Base-by-base conservation (phyloP, 2,113 vertebrate species). In the Edolisoma coerulescens region DNA sequence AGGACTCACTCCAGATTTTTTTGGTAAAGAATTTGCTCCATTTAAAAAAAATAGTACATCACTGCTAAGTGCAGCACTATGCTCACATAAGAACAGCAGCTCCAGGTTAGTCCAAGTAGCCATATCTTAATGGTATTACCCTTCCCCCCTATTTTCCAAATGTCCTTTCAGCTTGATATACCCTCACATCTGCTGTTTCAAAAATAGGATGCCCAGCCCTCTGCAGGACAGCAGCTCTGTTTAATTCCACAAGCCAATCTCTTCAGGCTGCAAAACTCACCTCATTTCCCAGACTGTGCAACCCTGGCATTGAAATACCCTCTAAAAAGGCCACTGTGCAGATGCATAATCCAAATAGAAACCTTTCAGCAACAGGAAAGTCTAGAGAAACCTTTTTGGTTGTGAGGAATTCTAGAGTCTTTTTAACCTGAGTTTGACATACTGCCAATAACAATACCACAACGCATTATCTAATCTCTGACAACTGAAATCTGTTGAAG, bases 101-200 rank as follows among this genome's bases (percentile, higher is more conserved):
- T 53, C 32, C 60, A 54, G 56, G 12, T 37, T 53, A 59, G 15
- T 69, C 47, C 27, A 69, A 27, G 27, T 11, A 86, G 26, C 28
- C n/a, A 19, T 18, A 47, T 13, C 50, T 64, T 69, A 68, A 74
- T 24, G 39, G 42, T 42, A 35, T 32, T 59, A 74, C 8, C 11
- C 22, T 50, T 70, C 70, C 13, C 42, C 53, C 33, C 13, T 60
- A 5, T 24, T 70, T 69, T 87, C 32, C 39, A 44, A 64, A 74
- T 52, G 16, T 54, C 21, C 24, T 80, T 75, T 44, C 53, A 63
- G 24, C 5, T 49, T 44, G 13, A 84, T 19, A 57, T 6, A 78
- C 4, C 28, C 39, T 28, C 26, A 23, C 0, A 0, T 12, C 41
- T 27, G 6, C 45, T 54, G 8, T n/a, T 61, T 16, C 37, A 63